Evolutionary conservation across 2,113 vertebrate species (phyloP).

Genomic region (Coracopsis vasa): DNA sequence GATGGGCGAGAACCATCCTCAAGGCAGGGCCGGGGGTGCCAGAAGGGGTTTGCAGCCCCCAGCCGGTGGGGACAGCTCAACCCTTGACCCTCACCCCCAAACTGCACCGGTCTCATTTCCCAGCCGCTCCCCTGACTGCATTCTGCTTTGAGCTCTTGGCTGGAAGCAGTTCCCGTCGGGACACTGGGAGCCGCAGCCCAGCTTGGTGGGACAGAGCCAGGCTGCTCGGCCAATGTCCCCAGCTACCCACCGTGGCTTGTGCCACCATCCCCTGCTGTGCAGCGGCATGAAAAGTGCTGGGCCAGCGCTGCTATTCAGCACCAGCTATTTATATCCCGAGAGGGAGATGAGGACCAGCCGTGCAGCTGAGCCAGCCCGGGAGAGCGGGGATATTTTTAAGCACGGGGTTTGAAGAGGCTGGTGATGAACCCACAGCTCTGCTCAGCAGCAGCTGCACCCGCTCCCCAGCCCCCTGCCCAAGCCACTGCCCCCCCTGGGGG

Average conservation of each 20-base stretch:
- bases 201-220: rapidly evolving
- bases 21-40: rapidly evolving
- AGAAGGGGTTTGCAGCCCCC: neutral
- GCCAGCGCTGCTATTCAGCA: constrained; percentile 15
- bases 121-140: neutral
- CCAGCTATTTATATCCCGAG: constrained; percentile 34
- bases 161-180: neutral
- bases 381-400: constrained; percentile 17
- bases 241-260: rapidly evolving
- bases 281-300: neutral
- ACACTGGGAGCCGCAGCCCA: rapidly evolving
- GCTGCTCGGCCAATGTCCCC: rapidly evolving
- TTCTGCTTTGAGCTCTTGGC: neutral
- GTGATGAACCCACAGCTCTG: neutral
- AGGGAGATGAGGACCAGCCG: constrained; percentile 32
- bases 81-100: neutral
- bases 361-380: constrained; percentile 43
- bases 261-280: neutral
- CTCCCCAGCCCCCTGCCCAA: neutral
- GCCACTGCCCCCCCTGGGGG: neutral
- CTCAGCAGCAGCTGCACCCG: constrained; percentile 4
- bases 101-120: neutral
- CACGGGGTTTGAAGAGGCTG: neutral
- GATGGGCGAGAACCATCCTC: rapidly evolving
- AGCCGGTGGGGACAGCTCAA: rapidly evolving